Base-by-base conservation (phyloP, 2,888 invertebrate species). In the Drosophila crucigera region DNA sequence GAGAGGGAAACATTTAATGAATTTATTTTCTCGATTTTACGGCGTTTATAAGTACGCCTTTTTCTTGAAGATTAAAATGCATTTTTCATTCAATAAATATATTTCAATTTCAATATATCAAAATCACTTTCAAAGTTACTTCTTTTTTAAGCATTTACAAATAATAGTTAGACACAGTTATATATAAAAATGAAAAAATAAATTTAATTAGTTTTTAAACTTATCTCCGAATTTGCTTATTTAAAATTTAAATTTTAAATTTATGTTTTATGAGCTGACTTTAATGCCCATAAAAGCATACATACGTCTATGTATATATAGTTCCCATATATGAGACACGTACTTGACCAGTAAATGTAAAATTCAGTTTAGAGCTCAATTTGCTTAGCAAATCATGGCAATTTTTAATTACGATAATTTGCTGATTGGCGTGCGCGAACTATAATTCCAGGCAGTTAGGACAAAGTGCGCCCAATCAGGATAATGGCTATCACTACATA, bases 401-500 rank as follows among this genome's bases (percentile, higher is more conserved):
- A 22, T 31, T 39, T 56, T 22, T 19, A 33, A 22, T 35, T 19
- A 58, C 47, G 19, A 2, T 30, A 59, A 22, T 58, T 16, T 58
- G 11, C 11, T 43, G n/a, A 47, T 49, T 64, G 30, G 30, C 14
- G 1, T 25, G 37, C 31, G 22, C 25, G 33, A 33, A 25, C 28
- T 33, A 2, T 30, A 28, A 56, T 43, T 43, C 28, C 28, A 63
- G n/a, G 43, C 43, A 56, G 28, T 70, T 22, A 47, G 70, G 31
- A 47, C 9, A 28, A 35, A 55, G 50, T 50, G 49, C 39, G 54
- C 25, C 37, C 63, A 33, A 41, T 37, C 33, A 28, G 37, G 50
- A 56, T 33, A 37, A 55, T 41, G 35, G 41, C 30, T 49, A 52
- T 28, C 41, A 30, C 16, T 9, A 16, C 0, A 4, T 28, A 10